Evolutionary conservation across 2,888 invertebrate genomes (phyloP).

Genomic region (Tromatobia lineatoria): DNA sequence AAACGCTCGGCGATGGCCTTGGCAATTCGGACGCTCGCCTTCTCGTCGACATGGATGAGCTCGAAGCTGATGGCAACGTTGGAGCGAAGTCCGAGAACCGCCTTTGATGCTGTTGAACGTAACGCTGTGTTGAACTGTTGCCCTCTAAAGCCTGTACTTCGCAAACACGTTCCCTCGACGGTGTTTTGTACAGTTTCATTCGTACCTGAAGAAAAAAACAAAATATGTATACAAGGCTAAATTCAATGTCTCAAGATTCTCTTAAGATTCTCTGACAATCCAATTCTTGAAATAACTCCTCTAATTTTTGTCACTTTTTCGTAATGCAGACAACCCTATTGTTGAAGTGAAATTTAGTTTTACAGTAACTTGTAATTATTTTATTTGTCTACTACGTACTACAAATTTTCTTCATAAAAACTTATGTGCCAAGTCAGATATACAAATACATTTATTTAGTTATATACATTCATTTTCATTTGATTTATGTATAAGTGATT

Average conservation of each 20-base stretch:
- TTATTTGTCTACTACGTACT: no score
- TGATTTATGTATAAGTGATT: no score
- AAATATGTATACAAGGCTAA: background rate
- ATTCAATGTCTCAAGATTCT: background rate
- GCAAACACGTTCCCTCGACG: conserved; percentile 90
- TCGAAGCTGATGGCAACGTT: conserved; percentile 45
- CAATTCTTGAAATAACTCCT: background rate
- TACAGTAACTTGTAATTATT: no score
- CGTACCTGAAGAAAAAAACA: conserved; percentile 86
- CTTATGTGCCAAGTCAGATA: no score
- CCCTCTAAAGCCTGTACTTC: conserved; percentile 94
- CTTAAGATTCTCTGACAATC: background rate
- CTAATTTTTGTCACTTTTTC: background rate
- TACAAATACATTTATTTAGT: no score
- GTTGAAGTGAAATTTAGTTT: no score
- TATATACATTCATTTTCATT: no score
- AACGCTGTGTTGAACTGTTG: conserved; percentile 85
- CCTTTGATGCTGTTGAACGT: conserved; percentile 85
- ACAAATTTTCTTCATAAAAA: no score
- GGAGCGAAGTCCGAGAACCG: conserved; percentile 91
- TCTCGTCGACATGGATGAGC: conserved; percentile 64
- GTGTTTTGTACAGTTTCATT: conserved; percentile 94
- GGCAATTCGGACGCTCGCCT: conserved; percentile 92
- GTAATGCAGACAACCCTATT: no score
- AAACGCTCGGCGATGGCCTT: conserved; percentile 84